Base-by-base conservation (phyloP, 2,113 vertebrate genomes). In the Mus spicilegus region DNA sequence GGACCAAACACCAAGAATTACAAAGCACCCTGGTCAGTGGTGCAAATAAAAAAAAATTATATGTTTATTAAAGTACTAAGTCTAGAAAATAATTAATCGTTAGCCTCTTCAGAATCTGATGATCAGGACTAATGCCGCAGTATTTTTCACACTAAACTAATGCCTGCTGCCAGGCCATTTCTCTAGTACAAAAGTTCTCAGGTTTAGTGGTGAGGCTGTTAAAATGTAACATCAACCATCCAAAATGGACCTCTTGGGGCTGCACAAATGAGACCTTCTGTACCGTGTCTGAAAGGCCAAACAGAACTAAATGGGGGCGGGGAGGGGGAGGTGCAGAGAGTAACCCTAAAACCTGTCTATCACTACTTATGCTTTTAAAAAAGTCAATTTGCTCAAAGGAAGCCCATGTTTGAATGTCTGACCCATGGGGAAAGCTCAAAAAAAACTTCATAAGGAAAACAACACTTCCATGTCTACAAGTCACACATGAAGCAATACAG, bases 181-280 rank as follows among this genome's bases (percentile, higher is more conserved):
- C 97, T 49, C 70, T 65, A 95, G 42, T 24, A 92, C 30, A 93
- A 90, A 91, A 92, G 91, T 36, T 93, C 67, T 58, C 78, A 6
- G 54, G 87, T 46, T 51, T 80, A 20, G 69, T 89, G 42, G 80
- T 75, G 16, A 90, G 22, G 78, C 82, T 95, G 96, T 96, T 97
- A 97, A 98, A 96, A 87, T 94, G 75, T 93, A 97, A 98, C 91
- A 90, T 9, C 63, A n/a, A 61, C 11, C 54, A 12, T 56, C 69
- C 76, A 89, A 81, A 77, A 11, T 81, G 77, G 13, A 70, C 78
- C 69, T n/a, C 5, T 10, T 2, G 84, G 77, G 89, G 30, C 24
- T 63, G n/a, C 73, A 84, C 39, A 87, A 89, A 87, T 49, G 63
- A 95, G 95, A 94, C 87, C 93, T 97, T 95, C 94, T 75, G 93